These are phyloP conservation scores for Patiria miniata DNA, from an alignment of 35 echinoderm and acorn worm genomes.

Conservation along the genomic window DNA sequence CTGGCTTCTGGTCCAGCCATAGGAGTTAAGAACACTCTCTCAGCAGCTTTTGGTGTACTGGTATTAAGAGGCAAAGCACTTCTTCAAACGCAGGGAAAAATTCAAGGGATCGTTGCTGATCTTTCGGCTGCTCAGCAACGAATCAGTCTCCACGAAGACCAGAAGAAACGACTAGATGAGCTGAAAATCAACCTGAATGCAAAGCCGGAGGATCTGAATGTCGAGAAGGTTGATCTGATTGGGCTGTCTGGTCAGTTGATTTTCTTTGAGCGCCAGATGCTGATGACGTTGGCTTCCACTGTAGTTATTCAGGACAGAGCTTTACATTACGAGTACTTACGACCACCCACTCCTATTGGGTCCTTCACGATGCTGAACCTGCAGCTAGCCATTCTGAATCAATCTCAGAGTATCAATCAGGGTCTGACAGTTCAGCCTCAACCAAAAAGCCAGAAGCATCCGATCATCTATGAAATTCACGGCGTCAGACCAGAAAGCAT, in stretches of 20 bases:
- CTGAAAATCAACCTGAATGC: neutral
- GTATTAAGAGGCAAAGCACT: constrained; percentile 15
- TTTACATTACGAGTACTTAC: constrained; percentile 36
- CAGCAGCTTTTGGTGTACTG: constrained; percentile 8
- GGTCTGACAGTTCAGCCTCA: constrained; percentile 18
- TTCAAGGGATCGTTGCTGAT: constrained; percentile 4
- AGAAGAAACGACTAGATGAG: constrained; percentile 12
- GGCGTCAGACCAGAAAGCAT: neutral
- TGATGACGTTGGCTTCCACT: constrained; percentile 25
- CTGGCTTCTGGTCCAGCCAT: constrained; percentile 11
- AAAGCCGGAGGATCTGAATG: constrained; percentile 10
- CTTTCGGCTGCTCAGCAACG: constrained; percentile 22
- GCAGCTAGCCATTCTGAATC: constrained; percentile 5
- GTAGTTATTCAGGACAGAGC: constrained; percentile 34
- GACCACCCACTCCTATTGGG: constrained; percentile 32
- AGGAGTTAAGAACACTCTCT: neutral
- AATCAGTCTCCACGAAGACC: neutral
- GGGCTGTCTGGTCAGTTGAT: constrained; percentile 34
- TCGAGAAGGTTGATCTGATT: neutral
- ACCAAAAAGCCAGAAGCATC: neutral
- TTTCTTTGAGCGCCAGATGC: constrained; percentile 39
- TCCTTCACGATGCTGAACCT: constrained; percentile 23
- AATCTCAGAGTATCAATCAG: constrained; percentile 16
- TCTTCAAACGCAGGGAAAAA: neutral
- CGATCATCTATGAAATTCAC: constrained; percentile 25